These are phyloP conservation scores for Drosophila nigromelanica DNA, from an alignment of 1,140 invertebrate genomes.

Conservation along the genomic window DNA sequence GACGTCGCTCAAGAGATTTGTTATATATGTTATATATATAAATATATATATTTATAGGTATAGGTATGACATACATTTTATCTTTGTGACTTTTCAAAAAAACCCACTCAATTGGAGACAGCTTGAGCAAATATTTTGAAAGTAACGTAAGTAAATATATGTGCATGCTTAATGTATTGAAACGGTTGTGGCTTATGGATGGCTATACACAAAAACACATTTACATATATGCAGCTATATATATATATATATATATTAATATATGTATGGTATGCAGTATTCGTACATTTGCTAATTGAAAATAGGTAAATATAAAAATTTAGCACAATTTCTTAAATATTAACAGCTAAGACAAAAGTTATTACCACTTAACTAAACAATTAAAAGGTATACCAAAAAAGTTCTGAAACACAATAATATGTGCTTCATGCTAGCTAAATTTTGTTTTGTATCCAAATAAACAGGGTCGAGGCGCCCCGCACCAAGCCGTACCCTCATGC, in stretches of 20 bases:
- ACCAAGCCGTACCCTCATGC: slow-evolving; percentile 34
- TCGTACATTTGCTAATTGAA: slow-evolving; percentile 48
- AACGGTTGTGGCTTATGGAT: background rate
- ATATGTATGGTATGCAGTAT: slow-evolving; percentile 30
- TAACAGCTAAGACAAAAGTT: slow-evolving; percentile 36
- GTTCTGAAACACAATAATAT: slow-evolving; percentile 48
- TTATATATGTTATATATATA: slow-evolving; percentile 45
- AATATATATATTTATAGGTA: background rate
- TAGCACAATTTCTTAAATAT: slow-evolving; percentile 72
- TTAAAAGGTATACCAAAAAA: slow-evolving; percentile 73
- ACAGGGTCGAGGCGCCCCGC: slow-evolving; percentile 49
- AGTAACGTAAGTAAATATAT: slow-evolving; percentile 19
- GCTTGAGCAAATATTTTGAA: slow-evolving; percentile 64
- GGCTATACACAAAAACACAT: slow-evolving; percentile 35
- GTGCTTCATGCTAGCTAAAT: slow-evolving; percentile 65
- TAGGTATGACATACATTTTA: background rate
- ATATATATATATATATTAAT: slow-evolving; percentile 36
- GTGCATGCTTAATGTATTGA: slow-evolving; percentile 8
- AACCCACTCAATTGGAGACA: slow-evolving; percentile 65
- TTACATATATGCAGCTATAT: slow-evolving; percentile 75
- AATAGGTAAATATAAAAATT: slow-evolving; percentile 66
- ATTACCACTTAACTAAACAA: slow-evolving; percentile 56
- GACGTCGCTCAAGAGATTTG: slow-evolving; percentile 77
- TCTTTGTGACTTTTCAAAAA: slow-evolving; percentile 43
- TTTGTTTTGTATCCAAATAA: slow-evolving; percentile 35